These are phyloP conservation scores for Ammodytes marinus DNA, from an alignment of 2,113 vertebrate genomes.

Conservation along the genomic window DNA sequence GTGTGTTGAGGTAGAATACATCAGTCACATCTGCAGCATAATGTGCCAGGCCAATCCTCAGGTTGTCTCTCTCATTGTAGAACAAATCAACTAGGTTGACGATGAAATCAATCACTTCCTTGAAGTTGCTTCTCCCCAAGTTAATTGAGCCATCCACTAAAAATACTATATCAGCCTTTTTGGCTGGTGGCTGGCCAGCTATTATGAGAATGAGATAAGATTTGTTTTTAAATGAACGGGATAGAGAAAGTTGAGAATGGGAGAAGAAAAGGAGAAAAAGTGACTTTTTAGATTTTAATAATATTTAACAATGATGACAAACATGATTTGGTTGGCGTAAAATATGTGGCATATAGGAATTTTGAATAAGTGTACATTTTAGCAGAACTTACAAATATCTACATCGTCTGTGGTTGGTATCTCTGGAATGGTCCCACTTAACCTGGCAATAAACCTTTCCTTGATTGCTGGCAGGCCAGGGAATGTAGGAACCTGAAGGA, in stretches of 20 bases:
- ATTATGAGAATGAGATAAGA: conserved; percentile 25
- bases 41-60: conserved; percentile 92
- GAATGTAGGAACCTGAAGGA: conserved; percentile 88
- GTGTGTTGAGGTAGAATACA: conserved; percentile 92
- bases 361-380: not conserved
- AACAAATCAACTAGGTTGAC: conserved; percentile 89
- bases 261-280: not conserved
- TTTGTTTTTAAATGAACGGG: not conserved
- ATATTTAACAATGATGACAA: not conserved
- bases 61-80: conserved; percentile 86
- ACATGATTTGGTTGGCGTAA: not conserved
- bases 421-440: conserved; percentile 57
- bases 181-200: conserved; percentile 64
- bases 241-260: not conserved
- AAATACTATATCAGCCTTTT: conserved; percentile 95
- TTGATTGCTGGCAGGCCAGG: conserved; percentile 82
- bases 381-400: conserved; percentile 66
- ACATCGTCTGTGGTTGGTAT: not conserved
- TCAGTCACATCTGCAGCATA: conserved; percentile 92
- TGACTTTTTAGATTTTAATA: not conserved
- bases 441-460: conserved; percentile 75
- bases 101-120: conserved; percentile 88
- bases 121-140: conserved; percentile 88
- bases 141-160: conserved; percentile 97
- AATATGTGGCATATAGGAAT: not conserved